Conservation (phyloP, 2,113 vertebrate genomes). For the Prochilodus magdalenae region DNA sequence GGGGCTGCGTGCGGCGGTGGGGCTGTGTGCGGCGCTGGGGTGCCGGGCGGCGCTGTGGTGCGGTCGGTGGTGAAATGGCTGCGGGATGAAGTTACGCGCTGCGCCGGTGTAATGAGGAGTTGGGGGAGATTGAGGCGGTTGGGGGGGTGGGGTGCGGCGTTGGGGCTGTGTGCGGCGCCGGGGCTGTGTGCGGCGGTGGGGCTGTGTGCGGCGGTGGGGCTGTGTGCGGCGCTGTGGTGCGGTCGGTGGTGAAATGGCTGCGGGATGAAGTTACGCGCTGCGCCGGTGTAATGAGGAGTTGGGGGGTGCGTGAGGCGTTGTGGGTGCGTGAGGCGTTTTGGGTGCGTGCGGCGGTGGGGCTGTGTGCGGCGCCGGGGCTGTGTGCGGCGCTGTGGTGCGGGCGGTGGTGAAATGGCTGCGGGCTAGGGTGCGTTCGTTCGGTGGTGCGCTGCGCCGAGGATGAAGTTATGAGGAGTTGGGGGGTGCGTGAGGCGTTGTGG, state of each 20-base stretch:
- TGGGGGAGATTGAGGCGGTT: too few species aligned
- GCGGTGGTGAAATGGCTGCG: slow-evolving; percentile 57
- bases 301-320: too few species aligned
- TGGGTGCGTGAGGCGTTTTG: too few species aligned
- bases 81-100: slow-evolving; percentile 77
- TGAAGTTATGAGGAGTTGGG: too few species aligned
- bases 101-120: slow-evolving; percentile 80
- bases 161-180: too few species aligned
- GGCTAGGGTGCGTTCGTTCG: slow-evolving; percentile 78
- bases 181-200: too few species aligned
- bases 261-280: slow-evolving; percentile 77
- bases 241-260: slow-evolving; percentile 57
- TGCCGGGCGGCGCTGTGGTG: slow-evolving; percentile 30
- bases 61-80: slow-evolving; percentile 56
- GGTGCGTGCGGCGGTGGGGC: too few species aligned
- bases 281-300: slow-evolving; percentile 81
- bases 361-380: slow-evolving; percentile 28
- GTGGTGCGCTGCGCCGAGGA: slow-evolving; percentile 73
- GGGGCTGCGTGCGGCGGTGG: slow-evolving; percentile 28
- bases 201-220: slow-evolving; percentile 28
- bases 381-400: slow-evolving; percentile 28
- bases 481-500: too few species aligned
- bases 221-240: slow-evolving; percentile 29
- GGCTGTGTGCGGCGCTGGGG: not conserved
- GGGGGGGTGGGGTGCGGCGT: too few species aligned